Base-by-base conservation (phyloP, 2,888 invertebrate species). In the Gastracanthus pulcherrimus region DNA sequence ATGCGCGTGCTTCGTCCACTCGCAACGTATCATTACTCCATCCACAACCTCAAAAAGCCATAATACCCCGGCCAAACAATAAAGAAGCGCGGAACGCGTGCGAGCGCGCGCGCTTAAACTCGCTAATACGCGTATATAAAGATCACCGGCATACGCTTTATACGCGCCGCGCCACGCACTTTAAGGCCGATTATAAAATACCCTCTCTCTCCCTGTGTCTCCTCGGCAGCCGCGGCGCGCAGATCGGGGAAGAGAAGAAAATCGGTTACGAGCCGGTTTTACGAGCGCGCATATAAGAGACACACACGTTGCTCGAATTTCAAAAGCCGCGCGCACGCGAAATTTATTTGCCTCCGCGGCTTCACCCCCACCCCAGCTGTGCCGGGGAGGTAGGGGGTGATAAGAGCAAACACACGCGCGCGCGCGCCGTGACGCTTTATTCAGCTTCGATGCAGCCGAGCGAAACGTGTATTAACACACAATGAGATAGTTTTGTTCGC, bases 391-490 rank as follows among this genome's bases (percentile, higher is more conserved):
- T 67, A 41, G 75, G 79, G 74, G 45, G 72, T 67, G 82, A 81
- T 55, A 76, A 75, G 67, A 64, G 75, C 55, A 85, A 84, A 85
- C 85, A 86, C 86, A 85, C 85, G 38, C n/a, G n/a, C n/a, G n/a
- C n/a, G n/a, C 85, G 81, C 85, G 85, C 85, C 86, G 87, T 79
- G 79, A 76, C 72, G 79, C 82, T 82, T 82, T 82, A 82, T 82
- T 80, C 80, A 74, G 80, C 76, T 69, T 48, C 71, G 60, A 36
- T 26, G 69, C 74, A 64, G 85, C 85, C 87, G 87, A 86, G 86
- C 84, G 66, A 88, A 87, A 87, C 87, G 88, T n/a, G n/a, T 91
- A 91, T 91, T 91, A 91, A 91, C 91, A 91, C 91, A 91, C 91
- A 91, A 91, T 91, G 91, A 91, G 90, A 91, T 91, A 91, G 91